Conservation (phyloP, 2,888 invertebrate species). For the Drosophila anomalata region DNA sequence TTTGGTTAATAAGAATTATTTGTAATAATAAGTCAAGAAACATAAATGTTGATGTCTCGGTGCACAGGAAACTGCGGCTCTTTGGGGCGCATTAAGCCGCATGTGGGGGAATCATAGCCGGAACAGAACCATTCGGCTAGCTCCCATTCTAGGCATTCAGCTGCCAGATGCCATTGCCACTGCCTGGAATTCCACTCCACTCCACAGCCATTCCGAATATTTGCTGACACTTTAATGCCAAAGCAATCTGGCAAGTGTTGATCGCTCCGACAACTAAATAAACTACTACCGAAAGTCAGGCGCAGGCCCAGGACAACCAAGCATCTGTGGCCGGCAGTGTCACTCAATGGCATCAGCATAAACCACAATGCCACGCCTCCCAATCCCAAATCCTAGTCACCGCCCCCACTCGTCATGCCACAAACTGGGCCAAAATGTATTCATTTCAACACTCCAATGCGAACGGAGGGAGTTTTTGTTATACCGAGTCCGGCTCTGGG, state of each 20-base stretch:
- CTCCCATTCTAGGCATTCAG: constrained; percentile 22
- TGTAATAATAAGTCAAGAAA: too few relatives aligned
- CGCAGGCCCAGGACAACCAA: constrained; percentile 12
- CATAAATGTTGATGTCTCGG: too few relatives aligned
- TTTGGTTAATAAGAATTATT: too few relatives aligned
- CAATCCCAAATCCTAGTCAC: constrained; percentile 32
- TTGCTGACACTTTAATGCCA: constrained; percentile 72
- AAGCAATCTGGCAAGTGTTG: constrained; percentile 72
- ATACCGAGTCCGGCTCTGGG: constrained; percentile 4
- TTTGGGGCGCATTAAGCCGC: constrained; percentile 54
- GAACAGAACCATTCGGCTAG: constrained; percentile 15
- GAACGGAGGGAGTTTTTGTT: constrained; percentile 33
- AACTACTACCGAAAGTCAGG: constrained; percentile 69
- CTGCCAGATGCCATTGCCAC: constrained; percentile 31
- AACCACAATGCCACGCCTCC: constrained; percentile 62
- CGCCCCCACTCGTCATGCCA: constrained; percentile 22
- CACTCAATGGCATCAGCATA: constrained; percentile 66
- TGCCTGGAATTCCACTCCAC: constrained; percentile 23
- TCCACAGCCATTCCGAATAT: constrained; percentile 35
- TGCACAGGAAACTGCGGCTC: constrained; percentile 6
- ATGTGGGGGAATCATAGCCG: constrained; percentile 59
- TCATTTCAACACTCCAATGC: constrained; percentile 61
- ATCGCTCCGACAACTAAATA: constrained; percentile 63
- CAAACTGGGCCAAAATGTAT: constrained; percentile 67
- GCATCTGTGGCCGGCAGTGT: constrained; percentile 31